A percentile compares a stretch with the other conserved stretches of the same genome.
Conservation (phyloP, 2,888 invertebrate species). For the Patella depressa region DNA sequence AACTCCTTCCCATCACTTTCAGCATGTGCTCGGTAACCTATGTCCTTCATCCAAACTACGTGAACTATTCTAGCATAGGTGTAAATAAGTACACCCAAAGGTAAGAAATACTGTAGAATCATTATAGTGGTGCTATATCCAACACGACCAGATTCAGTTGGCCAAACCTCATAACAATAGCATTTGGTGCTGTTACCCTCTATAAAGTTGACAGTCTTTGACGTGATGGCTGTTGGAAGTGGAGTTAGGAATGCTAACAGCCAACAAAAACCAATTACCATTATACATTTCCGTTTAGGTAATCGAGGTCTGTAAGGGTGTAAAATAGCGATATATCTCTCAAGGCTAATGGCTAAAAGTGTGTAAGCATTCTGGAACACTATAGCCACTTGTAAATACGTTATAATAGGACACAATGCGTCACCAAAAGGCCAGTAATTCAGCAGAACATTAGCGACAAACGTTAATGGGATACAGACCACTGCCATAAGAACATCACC, state of each 20-base stretch:
- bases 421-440: conserved; percentile 89
- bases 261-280: conserved; percentile 82
- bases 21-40: conserved; percentile 57
- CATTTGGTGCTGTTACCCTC: neutral
- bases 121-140: conserved; percentile 82
- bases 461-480: conserved; percentile 72
- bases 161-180: conserved; percentile 19
- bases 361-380: conserved; percentile 86
- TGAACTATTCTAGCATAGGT: conserved; percentile 88
- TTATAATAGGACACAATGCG: conserved; percentile 84
- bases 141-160: conserved; percentile 16
- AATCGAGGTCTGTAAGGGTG: conserved; percentile 86
- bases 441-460: conserved; percentile 83
- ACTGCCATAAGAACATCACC: conserved; percentile 70
- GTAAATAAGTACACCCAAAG: conserved; percentile 83
- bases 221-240: conserved; percentile 83
- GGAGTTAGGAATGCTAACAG: conserved; percentile 83
- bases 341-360: conserved; percentile 88
- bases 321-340: conserved; percentile 90
- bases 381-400: conserved; percentile 78
- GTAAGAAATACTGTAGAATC: conserved; percentile 86
- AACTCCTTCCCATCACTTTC: neutral
- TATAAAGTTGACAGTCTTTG: conserved; percentile 70
- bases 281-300: conserved; percentile 80
- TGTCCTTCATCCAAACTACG: conserved; percentile 88